Base-by-base conservation (phyloP, 2,888 invertebrate genomes). In the Sthenelais limicola region DNA sequence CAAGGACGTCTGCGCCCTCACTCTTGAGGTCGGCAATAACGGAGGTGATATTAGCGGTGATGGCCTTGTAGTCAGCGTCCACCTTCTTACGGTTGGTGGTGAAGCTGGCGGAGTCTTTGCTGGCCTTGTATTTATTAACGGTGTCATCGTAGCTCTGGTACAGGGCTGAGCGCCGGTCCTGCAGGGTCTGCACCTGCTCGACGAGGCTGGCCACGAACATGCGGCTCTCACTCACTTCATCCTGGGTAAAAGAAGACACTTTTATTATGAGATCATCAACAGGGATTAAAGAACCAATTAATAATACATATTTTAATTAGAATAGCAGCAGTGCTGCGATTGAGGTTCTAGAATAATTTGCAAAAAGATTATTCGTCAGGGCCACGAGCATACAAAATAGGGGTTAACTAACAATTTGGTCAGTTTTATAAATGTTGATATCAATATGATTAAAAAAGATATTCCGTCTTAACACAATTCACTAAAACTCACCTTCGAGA, bases 111-210 rank as follows among this genome's bases (percentile, higher is more conserved):
- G 88, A 82, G 80, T 92, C 92, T 82, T 92, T 92, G 78, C 88
- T 90, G 0, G 90, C 83, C 84, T 92, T 92, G 75, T 90, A 89
- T 79, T 91, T 90, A 76, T 89, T 88, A 49, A 92, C 86, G 67
- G 91, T 91, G 74, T 91, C 91, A 78, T 92, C 91, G 75, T 91
- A 89, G 69, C 89, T 89, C 80, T 90, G 90, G 82, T 92, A 92
- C 24, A 91, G 88, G 26, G 88, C 88, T 49, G 90, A 90, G 68
- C 92, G 88, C 71, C 90, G 89, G 79, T 91, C 91, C 80, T 92
- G 92, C 33, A 90, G 89, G 38, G 88, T 88, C 73, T 91, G 87
- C 1, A 92, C 89, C 75, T 90, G 90, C 81, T 91, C 92, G n/a
- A 89, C 78, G 73, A 88, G 78, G 56, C 89, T 87, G 30, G 88